Evolutionary conservation across 1,140 invertebrate species (phyloP).

Genomic region (Hyles euphorbiae): DNA sequence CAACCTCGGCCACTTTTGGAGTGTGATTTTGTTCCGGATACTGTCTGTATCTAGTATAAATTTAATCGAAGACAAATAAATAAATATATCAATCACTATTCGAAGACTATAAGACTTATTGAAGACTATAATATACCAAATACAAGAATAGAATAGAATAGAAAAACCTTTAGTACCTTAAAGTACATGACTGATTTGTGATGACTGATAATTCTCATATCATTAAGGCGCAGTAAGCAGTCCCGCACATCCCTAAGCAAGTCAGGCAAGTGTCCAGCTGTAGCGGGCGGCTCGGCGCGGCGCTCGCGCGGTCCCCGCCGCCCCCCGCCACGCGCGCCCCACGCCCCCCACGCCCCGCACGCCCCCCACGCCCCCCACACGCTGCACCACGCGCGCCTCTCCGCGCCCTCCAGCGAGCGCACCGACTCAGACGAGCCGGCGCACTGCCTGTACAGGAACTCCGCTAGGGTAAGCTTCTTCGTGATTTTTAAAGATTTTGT

Average conservation of each 20-base stretch:
- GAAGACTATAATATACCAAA: too few relatives aligned
- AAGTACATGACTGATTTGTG: too few relatives aligned
- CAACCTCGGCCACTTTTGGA: too few relatives aligned
- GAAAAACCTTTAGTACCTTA: too few relatives aligned
- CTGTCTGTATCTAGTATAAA: too few relatives aligned
- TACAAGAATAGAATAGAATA: too few relatives aligned
- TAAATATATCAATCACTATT: too few relatives aligned
- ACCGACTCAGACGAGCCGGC: constrained; percentile 56
- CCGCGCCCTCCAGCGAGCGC: constrained; percentile 49
- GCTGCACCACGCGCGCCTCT: constrained; percentile 20
- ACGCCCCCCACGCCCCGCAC: not conserved
- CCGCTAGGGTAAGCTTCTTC: constrained; percentile 34
- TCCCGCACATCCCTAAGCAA: constrained; percentile 36
- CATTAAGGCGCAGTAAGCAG: constrained; percentile 46
- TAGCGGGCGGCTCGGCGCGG: constrained; percentile 20
- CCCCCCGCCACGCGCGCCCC: constrained; percentile 7
- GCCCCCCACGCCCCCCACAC: constrained; percentile 11
- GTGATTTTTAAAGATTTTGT: too few relatives aligned
- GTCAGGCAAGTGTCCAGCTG: constrained; percentile 25
- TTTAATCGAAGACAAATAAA: too few relatives aligned
- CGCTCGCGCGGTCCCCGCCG: constrained; percentile 31
- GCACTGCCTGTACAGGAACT: constrained; percentile 33
- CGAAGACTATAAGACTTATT: too few relatives aligned
- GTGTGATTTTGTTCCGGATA: too few relatives aligned
- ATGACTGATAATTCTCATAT: not conserved